Conservation (phyloP, 1,140 invertebrate species). For the Galendromus occidentalis region DNA sequence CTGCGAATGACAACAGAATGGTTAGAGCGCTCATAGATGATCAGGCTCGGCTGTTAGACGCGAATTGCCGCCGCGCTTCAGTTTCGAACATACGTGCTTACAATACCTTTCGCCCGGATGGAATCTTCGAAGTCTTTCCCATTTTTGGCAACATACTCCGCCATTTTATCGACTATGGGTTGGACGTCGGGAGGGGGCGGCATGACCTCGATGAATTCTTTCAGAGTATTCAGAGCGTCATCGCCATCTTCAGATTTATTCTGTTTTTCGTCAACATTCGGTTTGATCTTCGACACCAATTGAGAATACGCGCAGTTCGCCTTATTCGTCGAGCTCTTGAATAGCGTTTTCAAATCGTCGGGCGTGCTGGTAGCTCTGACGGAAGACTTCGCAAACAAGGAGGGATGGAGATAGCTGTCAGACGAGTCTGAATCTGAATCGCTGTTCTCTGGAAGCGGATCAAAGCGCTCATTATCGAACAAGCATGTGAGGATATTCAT, state of each 20-base stretch:
- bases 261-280: conserved; percentile 15
- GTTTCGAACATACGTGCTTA: too few species aligned
- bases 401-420: conserved; percentile 54
- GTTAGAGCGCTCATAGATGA: neutral
- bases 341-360: neutral
- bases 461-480: neutral
- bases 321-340: conserved; percentile 16
- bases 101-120: conserved; percentile 56
- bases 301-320: conserved; percentile 20
- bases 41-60: neutral
- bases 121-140: conserved; percentile 75
- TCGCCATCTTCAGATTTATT: neutral
- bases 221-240: neutral
- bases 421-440: conserved; percentile 32
- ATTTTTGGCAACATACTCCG: conserved; percentile 79
- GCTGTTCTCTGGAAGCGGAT: conserved; percentile 22
- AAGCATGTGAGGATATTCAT: neutral
- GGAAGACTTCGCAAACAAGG: conserved; percentile 31
- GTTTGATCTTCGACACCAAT: conserved; percentile 21
- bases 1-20: conserved; percentile 20
- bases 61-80: too few species aligned
- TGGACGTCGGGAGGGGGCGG: conserved; percentile 55
- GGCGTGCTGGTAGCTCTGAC: neutral
- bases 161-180: conserved; percentile 84
- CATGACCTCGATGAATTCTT: conserved; percentile 17